phyloP scores from a whole-genome alignment of 2,888 invertebrate genomes.

The Cryptocheilus praepositus region DNA sequence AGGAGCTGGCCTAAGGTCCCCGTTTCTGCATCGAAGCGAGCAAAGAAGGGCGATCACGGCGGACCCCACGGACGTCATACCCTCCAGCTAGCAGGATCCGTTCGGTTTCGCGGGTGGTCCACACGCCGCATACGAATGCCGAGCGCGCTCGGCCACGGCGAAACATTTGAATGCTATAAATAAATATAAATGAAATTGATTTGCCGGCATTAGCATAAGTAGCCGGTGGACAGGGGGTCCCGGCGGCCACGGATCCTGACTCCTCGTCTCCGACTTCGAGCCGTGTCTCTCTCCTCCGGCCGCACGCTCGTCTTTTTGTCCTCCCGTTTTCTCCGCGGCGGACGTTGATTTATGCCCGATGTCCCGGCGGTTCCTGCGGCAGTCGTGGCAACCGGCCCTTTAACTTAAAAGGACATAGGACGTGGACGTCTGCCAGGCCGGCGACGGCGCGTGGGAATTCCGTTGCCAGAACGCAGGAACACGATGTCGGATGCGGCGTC shows the following conservation, averaged over 20 bases:
- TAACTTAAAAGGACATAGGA: constrained; percentile 56
- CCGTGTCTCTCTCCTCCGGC: constrained; percentile 32
- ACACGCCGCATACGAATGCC: constrained; percentile 34
- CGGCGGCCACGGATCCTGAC: constrained; percentile 31
- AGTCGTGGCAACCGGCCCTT: constrained; percentile 46
- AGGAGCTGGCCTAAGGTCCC: no score
- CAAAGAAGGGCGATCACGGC: neutral
- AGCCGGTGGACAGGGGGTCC: constrained; percentile 41
- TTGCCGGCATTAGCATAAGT: constrained; percentile 67
- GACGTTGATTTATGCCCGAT: constrained; percentile 64
- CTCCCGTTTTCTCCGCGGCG: constrained; percentile 23
- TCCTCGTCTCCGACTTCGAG: constrained; percentile 29
- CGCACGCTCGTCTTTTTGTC: constrained; percentile 29
- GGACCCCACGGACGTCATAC: constrained; percentile 22
- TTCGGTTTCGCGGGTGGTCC: constrained; percentile 66
- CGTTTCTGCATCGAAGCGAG: neutral
- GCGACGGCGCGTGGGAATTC: constrained; percentile 50
- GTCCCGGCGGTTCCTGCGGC: constrained; percentile 51
- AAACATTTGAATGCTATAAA: constrained; percentile 69
- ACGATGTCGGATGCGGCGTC: constrained; percentile 3
- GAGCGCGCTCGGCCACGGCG: constrained; percentile 39
- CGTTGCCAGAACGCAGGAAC: constrained; percentile 27
- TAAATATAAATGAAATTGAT: constrained; percentile 70
- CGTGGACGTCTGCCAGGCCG: constrained; percentile 36
- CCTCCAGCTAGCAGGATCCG: constrained; percentile 31